A percentile compares a stretch with the other conserved stretches of the same genome.
Evolutionary conservation across 1,140 invertebrate genomes (phyloP).

Genomic region (Trichogramma pretiosum): DNA sequence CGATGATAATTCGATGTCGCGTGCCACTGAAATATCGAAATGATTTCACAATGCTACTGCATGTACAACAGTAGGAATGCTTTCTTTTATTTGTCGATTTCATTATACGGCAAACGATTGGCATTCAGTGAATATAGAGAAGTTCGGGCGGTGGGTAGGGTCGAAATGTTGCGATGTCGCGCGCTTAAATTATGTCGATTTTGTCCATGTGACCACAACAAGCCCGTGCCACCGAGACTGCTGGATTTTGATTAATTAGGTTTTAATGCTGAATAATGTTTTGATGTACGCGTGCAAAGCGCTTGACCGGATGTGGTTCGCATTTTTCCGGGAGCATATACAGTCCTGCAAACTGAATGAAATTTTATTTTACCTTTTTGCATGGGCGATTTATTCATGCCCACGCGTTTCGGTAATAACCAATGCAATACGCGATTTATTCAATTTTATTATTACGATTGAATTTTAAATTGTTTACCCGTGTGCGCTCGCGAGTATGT

Average conservation of each 20-base stretch:
- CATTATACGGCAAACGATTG: not conserved
- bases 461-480: constrained; percentile 14
- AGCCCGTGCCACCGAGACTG: too few species aligned
- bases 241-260: constrained; percentile 8
- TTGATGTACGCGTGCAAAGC: not conserved
- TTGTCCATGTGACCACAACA: too few species aligned
- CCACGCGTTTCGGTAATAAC: constrained; percentile 21
- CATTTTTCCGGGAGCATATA: too few species aligned
- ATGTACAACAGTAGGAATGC: too few species aligned
- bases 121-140: not conserved
- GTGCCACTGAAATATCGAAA: not conserved
- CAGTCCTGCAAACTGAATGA: too few species aligned
- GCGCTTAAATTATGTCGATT: constrained; percentile 9
- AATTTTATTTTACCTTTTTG: too few species aligned
- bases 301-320: too few species aligned
- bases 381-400: too few species aligned
- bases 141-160: too few species aligned
- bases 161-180: not conserved
- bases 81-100: constrained; percentile 2
- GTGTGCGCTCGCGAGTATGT: not conserved
- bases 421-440: constrained; percentile 18
- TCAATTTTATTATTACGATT: constrained; percentile 15
- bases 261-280: constrained; percentile 7
- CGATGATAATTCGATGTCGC: too few species aligned
- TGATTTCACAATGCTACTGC: not conserved